A percentile compares a stretch with the other conserved stretches of the same genome.
Evolutionary conservation across 2,113 vertebrate genomes (phyloP).

Genomic region (Nematolebias whitei): DNA sequence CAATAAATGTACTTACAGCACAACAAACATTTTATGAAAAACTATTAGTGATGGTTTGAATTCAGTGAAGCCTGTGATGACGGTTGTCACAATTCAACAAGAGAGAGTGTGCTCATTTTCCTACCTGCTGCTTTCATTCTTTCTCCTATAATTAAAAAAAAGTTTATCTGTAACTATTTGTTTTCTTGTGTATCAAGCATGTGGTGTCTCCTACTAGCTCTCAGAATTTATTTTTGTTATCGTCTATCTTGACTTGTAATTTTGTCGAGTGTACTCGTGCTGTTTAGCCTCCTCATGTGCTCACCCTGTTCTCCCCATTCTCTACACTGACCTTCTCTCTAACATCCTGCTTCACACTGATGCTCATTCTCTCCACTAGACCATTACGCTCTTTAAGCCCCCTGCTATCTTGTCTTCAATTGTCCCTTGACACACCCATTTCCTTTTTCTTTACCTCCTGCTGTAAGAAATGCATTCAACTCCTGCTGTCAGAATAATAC

Average conservation of each 20-base stretch:
- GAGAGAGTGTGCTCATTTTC: constrained; percentile 8
- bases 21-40: constrained; percentile 30
- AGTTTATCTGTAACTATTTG: neutral
- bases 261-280: constrained; percentile 6
- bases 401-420: constrained; percentile 37
- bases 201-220: constrained; percentile 35
- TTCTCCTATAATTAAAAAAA: neutral
- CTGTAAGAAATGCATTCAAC: constrained; percentile 48
- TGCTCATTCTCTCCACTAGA: constrained; percentile 53
- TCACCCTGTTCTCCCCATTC: constrained; percentile 25
- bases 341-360: constrained; percentile 16
- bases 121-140: neutral
- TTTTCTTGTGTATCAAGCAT: constrained; percentile 16
- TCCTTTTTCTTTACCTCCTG: constrained; percentile 42
- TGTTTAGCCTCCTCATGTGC: constrained; percentile 21
- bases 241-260: neutral
- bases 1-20: constrained; percentile 24
- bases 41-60: constrained; percentile 21
- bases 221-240: constrained; percentile 9
- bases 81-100: neutral
- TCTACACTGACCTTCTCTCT: neutral
- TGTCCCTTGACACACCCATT: constrained; percentile 34
- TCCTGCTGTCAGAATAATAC: constrained; percentile 43
- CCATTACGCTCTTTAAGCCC: constrained; percentile 54
- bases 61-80: constrained; percentile 45